Conservation (phyloP, 1,140 invertebrate genomes). For the Ceratina australensis region DNA sequence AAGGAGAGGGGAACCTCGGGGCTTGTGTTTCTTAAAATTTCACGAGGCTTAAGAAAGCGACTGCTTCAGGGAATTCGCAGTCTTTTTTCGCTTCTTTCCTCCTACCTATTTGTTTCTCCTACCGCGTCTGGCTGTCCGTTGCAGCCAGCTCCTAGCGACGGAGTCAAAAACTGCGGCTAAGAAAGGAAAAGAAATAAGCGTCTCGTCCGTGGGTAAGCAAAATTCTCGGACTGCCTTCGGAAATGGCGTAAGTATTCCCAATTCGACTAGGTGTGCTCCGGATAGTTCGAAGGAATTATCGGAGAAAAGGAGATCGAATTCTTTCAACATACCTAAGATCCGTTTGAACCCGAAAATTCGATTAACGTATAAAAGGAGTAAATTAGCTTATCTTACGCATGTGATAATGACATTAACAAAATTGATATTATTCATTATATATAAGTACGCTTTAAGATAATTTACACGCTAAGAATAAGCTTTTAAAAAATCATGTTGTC, state of each 20-base stretch:
- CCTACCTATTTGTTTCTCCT: no score
- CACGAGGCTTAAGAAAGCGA: slow-evolving; percentile 7
- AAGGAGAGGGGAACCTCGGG: background rate
- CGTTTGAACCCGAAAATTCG: slow-evolving; percentile 11
- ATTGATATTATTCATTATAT: no score
- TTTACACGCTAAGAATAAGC: no score
- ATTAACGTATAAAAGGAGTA: no score
- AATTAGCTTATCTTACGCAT: no score
- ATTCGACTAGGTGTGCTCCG: slow-evolving; percentile 4
- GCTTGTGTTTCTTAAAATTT: slow-evolving; percentile 33
- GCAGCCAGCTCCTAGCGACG: background rate
- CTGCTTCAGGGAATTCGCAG: background rate
- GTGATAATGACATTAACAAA: no score
- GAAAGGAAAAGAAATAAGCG: background rate
- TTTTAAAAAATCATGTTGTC: no score
- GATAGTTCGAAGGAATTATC: slow-evolving; percentile 12
- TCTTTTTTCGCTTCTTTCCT: background rate
- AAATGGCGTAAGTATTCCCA: slow-evolving; percentile 3
- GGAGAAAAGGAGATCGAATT: slow-evolving; percentile 36
- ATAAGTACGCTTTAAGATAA: no score
- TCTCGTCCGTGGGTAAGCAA: background rate
- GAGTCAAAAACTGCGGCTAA: background rate
- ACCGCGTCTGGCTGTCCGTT: background rate
- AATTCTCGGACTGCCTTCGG: slow-evolving; percentile 2
- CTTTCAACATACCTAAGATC: background rate